Evolutionary conservation across 2,797 vertebrate species (phyloP).

Genomic region (Harpagifer antarcticus): DNA sequence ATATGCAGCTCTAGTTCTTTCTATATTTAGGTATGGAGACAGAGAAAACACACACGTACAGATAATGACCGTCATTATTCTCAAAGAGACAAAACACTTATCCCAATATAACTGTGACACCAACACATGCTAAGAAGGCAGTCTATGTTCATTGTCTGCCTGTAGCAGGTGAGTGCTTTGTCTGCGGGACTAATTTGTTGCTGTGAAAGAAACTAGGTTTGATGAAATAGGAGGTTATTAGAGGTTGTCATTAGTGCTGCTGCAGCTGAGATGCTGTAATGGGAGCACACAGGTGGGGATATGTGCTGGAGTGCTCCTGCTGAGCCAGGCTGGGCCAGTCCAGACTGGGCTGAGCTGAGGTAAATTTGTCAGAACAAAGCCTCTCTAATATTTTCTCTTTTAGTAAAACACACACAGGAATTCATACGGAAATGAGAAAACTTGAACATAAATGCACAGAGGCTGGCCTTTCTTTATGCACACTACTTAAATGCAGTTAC

Average conservation of each 20-base stretch:
- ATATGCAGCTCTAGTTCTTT: too few species aligned
- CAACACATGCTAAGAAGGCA: conserved; percentile 35
- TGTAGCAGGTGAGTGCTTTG: conserved; percentile 58
- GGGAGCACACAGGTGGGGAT: conserved; percentile 79
- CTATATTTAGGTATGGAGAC: too few species aligned
- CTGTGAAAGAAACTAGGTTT: conserved; percentile 81
- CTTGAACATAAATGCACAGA: conserved; percentile 12
- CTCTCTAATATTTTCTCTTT: conserved; percentile 43
- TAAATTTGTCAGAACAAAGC: conserved; percentile 41
- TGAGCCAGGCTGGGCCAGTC: conserved; percentile 62
- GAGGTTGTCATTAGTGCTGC: conserved; percentile 71
- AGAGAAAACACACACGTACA: neutral
- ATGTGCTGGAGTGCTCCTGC: conserved; percentile 68
- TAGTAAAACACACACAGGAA: conserved; percentile 32
- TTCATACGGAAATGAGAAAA: conserved; percentile 42
- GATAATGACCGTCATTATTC: conserved; percentile 37
- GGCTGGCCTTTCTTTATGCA: conserved; percentile 8
- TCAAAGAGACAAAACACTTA: conserved; percentile 19
- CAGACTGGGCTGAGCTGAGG: conserved; percentile 49
- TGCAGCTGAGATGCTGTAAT: conserved; percentile 79
- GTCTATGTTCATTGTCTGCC: conserved; percentile 35
- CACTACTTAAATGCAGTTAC: conserved; percentile 22
- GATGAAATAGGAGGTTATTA: conserved; percentile 81
- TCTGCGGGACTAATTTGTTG: conserved; percentile 65
- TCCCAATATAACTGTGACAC: conserved; percentile 26